Percentiles rank a stretch among this genome's conserved stretches.
Conservation (phyloP, 1,140 invertebrate species). For the Drosophila kikkawai region DNA sequence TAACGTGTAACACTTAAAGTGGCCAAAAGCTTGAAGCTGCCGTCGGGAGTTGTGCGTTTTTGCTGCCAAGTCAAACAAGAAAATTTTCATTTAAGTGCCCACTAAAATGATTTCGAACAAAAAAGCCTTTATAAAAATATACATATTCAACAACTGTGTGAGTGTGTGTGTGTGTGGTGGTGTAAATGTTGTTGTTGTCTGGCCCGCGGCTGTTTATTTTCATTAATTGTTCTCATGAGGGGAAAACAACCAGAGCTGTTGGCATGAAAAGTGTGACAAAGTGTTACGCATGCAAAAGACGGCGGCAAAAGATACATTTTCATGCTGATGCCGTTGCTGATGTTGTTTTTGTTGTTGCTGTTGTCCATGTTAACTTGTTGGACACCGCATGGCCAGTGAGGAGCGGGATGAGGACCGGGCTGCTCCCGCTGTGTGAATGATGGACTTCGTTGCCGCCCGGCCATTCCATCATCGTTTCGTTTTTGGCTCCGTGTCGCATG, state of each 20-base stretch:
- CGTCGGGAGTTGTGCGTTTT: conserved; percentile 37
- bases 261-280: conserved; percentile 83
- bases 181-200: conserved; percentile 46
- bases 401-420: conserved; percentile 1
- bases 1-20: conserved; percentile 19
- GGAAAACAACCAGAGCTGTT: conserved; percentile 65
- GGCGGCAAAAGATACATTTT: conserved; percentile 79
- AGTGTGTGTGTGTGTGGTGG: background rate
- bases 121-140: conserved; percentile 71
- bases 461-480: conserved; percentile 52
- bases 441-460: conserved; percentile 78
- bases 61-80: conserved; percentile 54
- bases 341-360: conserved; percentile 43
- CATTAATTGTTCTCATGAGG: conserved; percentile 82
- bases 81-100: conserved; percentile 69
- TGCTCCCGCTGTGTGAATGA: conserved; percentile 81
- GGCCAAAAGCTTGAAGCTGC: conserved; percentile 37
- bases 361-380: conserved; percentile 70
- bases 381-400: conserved; percentile 36
- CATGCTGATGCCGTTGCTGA: conserved; percentile 36
- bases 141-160: conserved; percentile 23
- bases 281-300: conserved; percentile 80
- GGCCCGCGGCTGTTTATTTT: conserved; percentile 82
- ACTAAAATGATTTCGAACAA: conserved; percentile 77
- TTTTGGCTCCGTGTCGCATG: conserved; percentile 63